Evolutionary conservation across 2,888 invertebrate genomes (phyloP).

Genomic region (Colletes collaris): DNA sequence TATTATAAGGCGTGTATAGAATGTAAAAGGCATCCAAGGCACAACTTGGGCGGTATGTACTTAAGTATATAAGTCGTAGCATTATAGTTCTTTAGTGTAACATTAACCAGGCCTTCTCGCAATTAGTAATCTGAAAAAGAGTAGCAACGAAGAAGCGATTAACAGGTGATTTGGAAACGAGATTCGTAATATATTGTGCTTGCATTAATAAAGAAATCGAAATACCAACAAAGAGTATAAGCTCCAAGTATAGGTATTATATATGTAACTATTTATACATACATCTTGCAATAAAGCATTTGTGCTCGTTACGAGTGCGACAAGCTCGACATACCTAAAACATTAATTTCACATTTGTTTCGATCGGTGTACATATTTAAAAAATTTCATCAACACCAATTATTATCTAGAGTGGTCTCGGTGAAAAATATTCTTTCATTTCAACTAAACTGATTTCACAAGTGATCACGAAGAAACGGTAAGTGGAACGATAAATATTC

Average conservation of each 20-base stretch:
- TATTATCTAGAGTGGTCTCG: conserved; percentile 30
- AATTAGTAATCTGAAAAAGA: conserved; percentile 17
- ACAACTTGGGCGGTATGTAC: conserved; percentile 58
- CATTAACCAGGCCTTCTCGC: conserved; percentile 15
- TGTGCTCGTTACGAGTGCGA: conserved; percentile 57
- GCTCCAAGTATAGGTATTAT: conserved; percentile 56
- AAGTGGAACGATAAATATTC: conserved; percentile 36
- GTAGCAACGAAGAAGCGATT: conserved; percentile 18
- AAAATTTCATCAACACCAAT: conserved; percentile 46
- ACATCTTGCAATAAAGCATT: conserved; percentile 62
- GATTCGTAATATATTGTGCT: conserved; percentile 44
- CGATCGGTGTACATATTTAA: conserved; percentile 35
- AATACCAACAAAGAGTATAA: conserved; percentile 57
- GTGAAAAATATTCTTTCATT: conserved; percentile 34
- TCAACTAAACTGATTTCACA: conserved; percentile 28
- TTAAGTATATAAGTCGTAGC: conserved; percentile 30
- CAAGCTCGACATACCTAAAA: conserved; percentile 57
- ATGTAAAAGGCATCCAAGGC: conserved; percentile 66
- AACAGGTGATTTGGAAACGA: conserved; percentile 57
- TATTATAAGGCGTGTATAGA: conserved; percentile 30
- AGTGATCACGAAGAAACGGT: conserved; percentile 44
- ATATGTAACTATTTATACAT: conserved; percentile 65
- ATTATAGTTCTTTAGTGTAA: conserved; percentile 14
- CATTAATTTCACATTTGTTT: conserved; percentile 40
- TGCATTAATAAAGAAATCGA: conserved; percentile 51